Conservation (phyloP, 2,797 vertebrate species). For the Periparus ater region DNA sequence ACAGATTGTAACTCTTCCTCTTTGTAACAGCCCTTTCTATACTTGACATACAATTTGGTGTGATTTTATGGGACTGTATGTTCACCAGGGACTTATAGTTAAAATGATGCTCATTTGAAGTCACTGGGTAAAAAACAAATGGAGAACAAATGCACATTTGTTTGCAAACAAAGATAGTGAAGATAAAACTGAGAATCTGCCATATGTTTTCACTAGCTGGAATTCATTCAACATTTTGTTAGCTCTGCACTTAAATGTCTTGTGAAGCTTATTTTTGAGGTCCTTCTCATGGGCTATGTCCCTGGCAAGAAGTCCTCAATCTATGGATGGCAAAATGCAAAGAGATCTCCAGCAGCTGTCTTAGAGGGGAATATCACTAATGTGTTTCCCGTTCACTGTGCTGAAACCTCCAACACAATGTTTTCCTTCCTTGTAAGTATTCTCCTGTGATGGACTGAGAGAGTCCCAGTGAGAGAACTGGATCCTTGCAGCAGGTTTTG, state of each 20-base stretch:
- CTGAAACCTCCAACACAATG: not conserved
- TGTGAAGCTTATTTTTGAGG: conserved; percentile 8
- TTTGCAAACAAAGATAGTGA: conserved; percentile 75
- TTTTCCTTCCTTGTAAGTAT: conserved; percentile 27
- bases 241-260: conserved; percentile 37
- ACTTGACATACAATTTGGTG: not conserved
- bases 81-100: conserved; percentile 17
- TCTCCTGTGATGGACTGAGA: not conserved
- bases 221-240: conserved; percentile 65
- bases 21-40: not conserved
- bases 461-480: not conserved
- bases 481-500: not conserved
- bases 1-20: not conserved
- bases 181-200: conserved; percentile 72
- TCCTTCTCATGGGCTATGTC: not conserved
- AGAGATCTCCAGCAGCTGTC: not conserved
- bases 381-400: not conserved
- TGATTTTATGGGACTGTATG: conserved; percentile 31
- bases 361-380: not conserved
- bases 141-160: conserved; percentile 71
- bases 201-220: conserved; percentile 76
- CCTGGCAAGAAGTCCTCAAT: not conserved
- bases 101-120: conserved; percentile 54
- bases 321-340: not conserved
- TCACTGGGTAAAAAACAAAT: conserved; percentile 62